Base-by-base conservation (phyloP, 2,113 vertebrate species). In the Chamaetylas fuelleborni region DNA sequence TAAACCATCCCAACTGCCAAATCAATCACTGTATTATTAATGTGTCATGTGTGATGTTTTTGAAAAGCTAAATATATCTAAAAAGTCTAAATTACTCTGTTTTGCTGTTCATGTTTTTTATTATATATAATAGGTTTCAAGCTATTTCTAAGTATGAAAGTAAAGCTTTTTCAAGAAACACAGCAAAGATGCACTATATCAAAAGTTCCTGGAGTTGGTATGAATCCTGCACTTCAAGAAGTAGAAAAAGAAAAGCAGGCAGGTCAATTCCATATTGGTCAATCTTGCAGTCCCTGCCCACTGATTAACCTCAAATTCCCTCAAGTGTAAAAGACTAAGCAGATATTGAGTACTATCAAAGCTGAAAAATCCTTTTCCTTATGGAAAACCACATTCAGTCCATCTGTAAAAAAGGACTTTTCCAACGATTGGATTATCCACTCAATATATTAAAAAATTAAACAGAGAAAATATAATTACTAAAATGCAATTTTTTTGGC, bases 11-110 rank as follows among this genome's bases (percentile, higher is more conserved):
- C 53, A 62, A 86, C 45, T 67, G 53, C 14, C 47, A 71, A 84
- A 79, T 81, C 43, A 81, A 67, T 92, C 78, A 74, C 5, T 31
- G 9, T 8, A 62, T 74, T 91, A 91, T 77, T 86, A 80, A 51
- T 40, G 34, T 56, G 73, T 54, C 72, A 78, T 12, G 14, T 67
- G 33, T 23, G 65, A 84, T 25, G 56, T 17, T 91, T 86, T 45
- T 43, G n/a, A 81, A 89, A 69, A 79, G 54, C 56, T 45, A 62
- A 74, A 78, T 14, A 29, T 34, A 78, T 71, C 25, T 34, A 66
- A 58, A 64, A 72, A 40, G 9, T 53, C 56, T 78, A 74, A 87
- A 89, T 87, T 84, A 74, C 56, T 82, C 58, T 79, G 29, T 12
- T 87, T 76, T 64, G 40, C 28, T 79, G 19, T 43, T 91, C 40